Percentiles rank a stretch among this genome's conserved stretches.
Conservation (phyloP, 2,797 vertebrate species). For the Pseudotriccus pelzelni region DNA sequence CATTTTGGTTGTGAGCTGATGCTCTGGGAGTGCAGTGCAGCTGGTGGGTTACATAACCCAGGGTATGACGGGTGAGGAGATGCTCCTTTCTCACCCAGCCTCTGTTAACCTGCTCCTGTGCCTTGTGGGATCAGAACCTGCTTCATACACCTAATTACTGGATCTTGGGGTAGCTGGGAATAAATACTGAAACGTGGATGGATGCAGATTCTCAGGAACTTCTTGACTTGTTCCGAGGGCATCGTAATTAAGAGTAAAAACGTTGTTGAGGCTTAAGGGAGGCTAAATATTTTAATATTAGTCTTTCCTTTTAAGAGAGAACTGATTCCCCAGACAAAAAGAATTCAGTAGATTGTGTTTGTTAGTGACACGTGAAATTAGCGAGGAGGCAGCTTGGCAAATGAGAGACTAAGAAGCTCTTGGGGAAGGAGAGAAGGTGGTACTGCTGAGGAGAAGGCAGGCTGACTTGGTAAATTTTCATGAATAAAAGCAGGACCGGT, state of each 20-base stretch:
- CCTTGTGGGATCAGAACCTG: background rate
- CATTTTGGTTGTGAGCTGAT: background rate
- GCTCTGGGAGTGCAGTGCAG: background rate
- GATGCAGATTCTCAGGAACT: background rate
- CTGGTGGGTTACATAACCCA: background rate
- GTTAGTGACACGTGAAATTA: background rate
- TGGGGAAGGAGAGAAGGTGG: background rate
- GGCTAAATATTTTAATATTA: background rate
- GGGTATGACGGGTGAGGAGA: background rate
- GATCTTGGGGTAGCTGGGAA: background rate
- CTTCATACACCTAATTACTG: background rate
- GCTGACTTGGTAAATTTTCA: background rate
- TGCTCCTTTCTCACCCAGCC: background rate
- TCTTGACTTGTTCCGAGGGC: background rate
- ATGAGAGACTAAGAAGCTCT: background rate
- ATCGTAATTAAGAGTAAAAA: background rate
- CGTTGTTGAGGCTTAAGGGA: background rate
- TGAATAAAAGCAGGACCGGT: background rate
- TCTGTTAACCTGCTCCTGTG: background rate
- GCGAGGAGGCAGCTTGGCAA: background rate
- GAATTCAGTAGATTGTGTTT: background rate
- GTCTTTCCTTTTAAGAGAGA: background rate
- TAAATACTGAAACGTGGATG: background rate
- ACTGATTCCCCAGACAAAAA: background rate
- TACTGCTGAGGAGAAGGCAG: background rate